Base-by-base conservation (phyloP, 1,140 invertebrate genomes). In the Cryptotermes secundus region DNA sequence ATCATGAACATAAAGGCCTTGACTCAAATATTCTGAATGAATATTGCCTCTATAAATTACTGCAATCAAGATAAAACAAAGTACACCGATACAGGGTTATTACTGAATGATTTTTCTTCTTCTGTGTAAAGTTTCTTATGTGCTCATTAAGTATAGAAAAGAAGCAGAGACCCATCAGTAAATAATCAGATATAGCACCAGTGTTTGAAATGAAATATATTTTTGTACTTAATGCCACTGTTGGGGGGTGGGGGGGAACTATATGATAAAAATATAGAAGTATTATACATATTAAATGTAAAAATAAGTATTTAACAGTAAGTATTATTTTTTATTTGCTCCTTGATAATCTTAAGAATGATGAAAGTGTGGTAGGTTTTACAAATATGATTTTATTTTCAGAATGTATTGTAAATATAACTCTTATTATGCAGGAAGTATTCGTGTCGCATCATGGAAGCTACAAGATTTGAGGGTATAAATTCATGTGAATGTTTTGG, bases 261-360 rank as follows among this genome's bases (percentile, higher is more conserved):
- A n/a, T 72, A 72, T 72, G 59, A 31, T 72, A n/a, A 72, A 49
- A 72, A 72, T 72, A 31, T n/a, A 72, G 3, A 72, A n/a, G n/a
- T 72, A 72, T 72, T 72, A 72, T 72, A 72, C 1, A 72, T 72
- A 72, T 72, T n/a, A n/a, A 72, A 72, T 72, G 59, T 72, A 72
- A 49, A 38, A 38, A 38, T 6, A 38, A 38, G 12, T 38, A 38
- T n/a, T n/a, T n/a, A n/a, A 16, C 53, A 59, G 6, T 59, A 19
- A 59, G 53, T 31, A 72, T 31, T 72, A 14, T 31, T 6, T 72
- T 72, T 26, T 72, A 72, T 72, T 72, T 72, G n/a, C 59, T 72
- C 26, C 14, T 10, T 72, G 9, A 72, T 72, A 72, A 72, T 31
- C 19, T 72, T 72, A n/a, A n/a, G 59, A 72, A n/a, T 72, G 26